Base-by-base conservation (phyloP, 2,113 vertebrate species). In the Megalops atlanticus region DNA sequence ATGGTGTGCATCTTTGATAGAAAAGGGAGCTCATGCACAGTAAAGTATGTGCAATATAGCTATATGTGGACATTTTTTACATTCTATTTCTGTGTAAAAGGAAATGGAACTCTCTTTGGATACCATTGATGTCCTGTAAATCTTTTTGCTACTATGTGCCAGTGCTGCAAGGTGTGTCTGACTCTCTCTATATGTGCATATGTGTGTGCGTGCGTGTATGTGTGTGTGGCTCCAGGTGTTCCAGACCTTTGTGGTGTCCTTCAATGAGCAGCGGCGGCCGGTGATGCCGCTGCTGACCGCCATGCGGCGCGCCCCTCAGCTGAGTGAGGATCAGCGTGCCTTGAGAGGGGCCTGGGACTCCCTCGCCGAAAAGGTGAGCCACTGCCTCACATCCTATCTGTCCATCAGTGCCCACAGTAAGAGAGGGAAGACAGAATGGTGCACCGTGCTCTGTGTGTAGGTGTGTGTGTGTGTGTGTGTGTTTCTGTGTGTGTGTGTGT, bases 191-290 rank as follows among this genome's bases (percentile, higher is more conserved):
- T 54, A 21, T 54, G 15, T 10, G 24, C 31, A 14, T 38, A 38
- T 18, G 24, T 68, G 54, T 74, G 18, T 24, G 15, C 38, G 0
- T 0, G 18, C 38, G 39, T 75, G 16, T 41, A 11, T 77, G 77
- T 82, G 43, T 79, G 40, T 83, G 39, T 76, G 41, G 54, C 68
- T 39, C 2, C 88, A 99, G 97, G 95, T 95, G 43, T 95, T 97
- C 86, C 93, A 96, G 45, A 96, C 95, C 15, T 99, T 98, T 68
- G 84, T 96, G 91, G 95, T 95, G 82, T 94, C 93, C 15, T 96
- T 98, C 85, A 94, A 93, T 18, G 94, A 96, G 89, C 96, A 92
- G 84, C 95, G 97, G 11, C 91, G 89, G 0, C 74, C 90, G 7
- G 95, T 97, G 85, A 84, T 95, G 91, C 94, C 95, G 0, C 33